Conservation (phyloP, 2,113 vertebrate species). For the Tylochromis polylepis region DNA sequence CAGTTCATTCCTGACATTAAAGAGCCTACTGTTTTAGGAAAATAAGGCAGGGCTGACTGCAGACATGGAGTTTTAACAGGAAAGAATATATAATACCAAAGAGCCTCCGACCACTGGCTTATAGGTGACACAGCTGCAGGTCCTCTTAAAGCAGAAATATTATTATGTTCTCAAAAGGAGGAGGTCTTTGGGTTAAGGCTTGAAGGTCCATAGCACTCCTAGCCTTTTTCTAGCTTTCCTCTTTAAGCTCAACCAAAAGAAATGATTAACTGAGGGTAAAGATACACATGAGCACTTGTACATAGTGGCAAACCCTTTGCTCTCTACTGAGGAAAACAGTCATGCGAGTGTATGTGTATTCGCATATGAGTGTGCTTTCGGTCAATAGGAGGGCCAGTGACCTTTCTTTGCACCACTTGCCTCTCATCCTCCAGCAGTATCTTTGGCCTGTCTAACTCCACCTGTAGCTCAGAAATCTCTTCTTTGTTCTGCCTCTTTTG, state of each 20-base stretch:
- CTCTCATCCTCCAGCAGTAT: conserved; percentile 47
- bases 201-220: not conserved
- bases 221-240: conserved; percentile 3
- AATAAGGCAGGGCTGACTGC: not conserved
- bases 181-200: conserved; percentile 22
- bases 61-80: not conserved
- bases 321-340: not conserved
- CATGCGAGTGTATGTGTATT: conserved; percentile 5
- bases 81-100: not conserved
- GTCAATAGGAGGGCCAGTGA: conserved; percentile 32
- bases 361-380: not conserved
- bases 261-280: conserved; percentile 9
- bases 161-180: not conserved
- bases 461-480: conserved; percentile 63
- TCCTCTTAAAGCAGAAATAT: not conserved
- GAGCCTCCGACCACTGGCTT: conserved; percentile 24
- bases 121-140: not conserved
- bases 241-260: conserved; percentile 30
- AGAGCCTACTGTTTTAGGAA: not conserved
- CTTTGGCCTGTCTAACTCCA: conserved; percentile 50
- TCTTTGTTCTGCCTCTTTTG: conserved; percentile 46
- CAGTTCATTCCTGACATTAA: not conserved
- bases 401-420: conserved; percentile 41
- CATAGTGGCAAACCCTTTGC: conserved; percentile 14
- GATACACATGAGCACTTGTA: not conserved